phyloP scores from a whole-genome alignment of 2,113 vertebrate species.

The Sigmodon hispidus region DNA sequence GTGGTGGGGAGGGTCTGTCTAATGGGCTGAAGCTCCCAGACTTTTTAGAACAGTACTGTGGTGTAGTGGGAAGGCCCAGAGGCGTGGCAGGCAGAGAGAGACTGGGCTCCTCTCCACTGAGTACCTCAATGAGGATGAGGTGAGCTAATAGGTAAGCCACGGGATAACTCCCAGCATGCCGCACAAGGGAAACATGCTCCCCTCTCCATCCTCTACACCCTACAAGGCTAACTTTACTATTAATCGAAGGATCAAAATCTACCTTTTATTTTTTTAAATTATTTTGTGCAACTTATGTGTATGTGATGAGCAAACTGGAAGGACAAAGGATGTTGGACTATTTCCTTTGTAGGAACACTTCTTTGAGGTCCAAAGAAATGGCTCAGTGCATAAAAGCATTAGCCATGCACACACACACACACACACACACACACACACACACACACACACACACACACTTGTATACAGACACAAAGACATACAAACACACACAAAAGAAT shows the following conservation, averaged over 20 bases:
- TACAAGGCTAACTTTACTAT: neutral
- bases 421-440: no score
- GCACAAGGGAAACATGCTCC: no score
- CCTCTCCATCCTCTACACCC: neutral
- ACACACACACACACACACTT: neutral
- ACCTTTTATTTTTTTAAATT: no score
- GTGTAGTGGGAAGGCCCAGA: rapidly evolving
- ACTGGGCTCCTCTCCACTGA: neutral
- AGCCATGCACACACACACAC: neutral
- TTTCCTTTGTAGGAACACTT: neutral
- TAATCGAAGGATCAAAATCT: neutral
- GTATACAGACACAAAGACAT: neutral
- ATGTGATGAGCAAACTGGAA: neutral
- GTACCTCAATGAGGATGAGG: neutral
- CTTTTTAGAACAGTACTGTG: neutral
- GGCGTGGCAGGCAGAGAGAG: neutral
- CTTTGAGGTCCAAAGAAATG: neutral
- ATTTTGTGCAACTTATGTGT: neutral
- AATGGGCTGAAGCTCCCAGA: rapidly evolving
- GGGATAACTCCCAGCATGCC: neutral
- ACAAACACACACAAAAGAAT: neutral
- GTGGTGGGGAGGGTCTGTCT: rapidly evolving
- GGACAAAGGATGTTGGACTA: neutral
- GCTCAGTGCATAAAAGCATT: neutral
- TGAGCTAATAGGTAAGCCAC: neutral